Evolutionary conservation across 1,140 invertebrate genomes (phyloP).

Genomic region (Mesaphorura yosii): DNA sequence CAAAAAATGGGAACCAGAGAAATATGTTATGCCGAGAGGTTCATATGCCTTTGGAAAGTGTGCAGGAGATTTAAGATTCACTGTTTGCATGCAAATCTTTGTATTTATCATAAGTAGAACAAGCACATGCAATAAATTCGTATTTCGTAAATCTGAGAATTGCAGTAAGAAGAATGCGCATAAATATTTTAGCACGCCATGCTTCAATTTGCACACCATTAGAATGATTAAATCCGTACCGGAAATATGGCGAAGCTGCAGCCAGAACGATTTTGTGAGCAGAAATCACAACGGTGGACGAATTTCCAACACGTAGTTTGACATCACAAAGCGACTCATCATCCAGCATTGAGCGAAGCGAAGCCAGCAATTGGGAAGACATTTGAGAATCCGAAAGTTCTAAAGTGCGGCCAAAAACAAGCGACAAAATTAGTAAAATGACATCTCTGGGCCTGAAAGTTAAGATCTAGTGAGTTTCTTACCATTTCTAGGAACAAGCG

Average conservation of each 20-base stretch:
- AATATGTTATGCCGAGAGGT: too few relatives aligned
- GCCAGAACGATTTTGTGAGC: conserved; percentile 51
- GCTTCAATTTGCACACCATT: too few relatives aligned
- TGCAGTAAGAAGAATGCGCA: too few relatives aligned
- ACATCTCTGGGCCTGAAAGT: too few relatives aligned
- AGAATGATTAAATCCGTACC: conserved; percentile 19
- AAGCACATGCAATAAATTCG: too few relatives aligned
- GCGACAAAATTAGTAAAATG: background rate
- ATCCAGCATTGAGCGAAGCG: conserved; percentile 30
- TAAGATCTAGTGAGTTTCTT: background rate
- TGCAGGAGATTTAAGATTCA: too few relatives aligned
- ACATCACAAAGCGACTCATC: conserved; percentile 32
- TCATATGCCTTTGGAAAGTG: too few relatives aligned
- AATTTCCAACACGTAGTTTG: conserved; percentile 25
- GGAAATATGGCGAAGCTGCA: conserved; percentile 50
- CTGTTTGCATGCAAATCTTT: too few relatives aligned
- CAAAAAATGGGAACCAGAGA: too few relatives aligned
- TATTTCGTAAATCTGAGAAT: too few relatives aligned
- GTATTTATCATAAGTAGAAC: too few relatives aligned
- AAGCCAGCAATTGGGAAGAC: conserved; percentile 27
- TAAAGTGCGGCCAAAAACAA: background rate
- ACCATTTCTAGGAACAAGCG: conserved; percentile 13
- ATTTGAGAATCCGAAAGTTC: conserved; percentile 30
- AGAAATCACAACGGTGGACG: conserved; percentile 37
- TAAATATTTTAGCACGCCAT: too few relatives aligned